Evolutionary conservation across 2,888 invertebrate species (phyloP), one percentile per base, ranked within the genome.

Genomic region (Drosophila neotestacea): DNA sequence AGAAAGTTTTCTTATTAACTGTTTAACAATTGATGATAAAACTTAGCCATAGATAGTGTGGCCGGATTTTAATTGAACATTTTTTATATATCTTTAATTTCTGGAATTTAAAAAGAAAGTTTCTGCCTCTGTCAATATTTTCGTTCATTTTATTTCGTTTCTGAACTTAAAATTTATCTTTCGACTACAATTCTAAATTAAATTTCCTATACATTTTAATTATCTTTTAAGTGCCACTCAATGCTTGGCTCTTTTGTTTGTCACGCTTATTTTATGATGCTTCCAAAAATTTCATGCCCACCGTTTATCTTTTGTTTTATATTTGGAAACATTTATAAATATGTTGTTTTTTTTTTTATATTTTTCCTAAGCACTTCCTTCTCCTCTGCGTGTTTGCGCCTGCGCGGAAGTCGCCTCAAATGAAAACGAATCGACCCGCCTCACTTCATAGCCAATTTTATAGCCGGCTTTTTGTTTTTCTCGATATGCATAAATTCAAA

Each of bases 391-490:
- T 65, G 76, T 42, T 70, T 68, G 65, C 81, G 81, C 81, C 81
- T 83, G 86, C 86, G 81, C 81, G 86, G 86, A 81, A 85, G 80
- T 80, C 47, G 44, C 22, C 10, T 32, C 34, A 34, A 51, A 38
- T 38, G 27, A 30, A 44, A 47, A 10, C 27, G 16, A 36, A 27
- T 46, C 10, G 22, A 44, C 22, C 27, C 42, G 27, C 42, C 22
- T 42, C 42, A 27, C 6, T 44, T 27, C 16, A 52, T 52, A 46
- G 51, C 32, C 50, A 64, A 52, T 44, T 42, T 51, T 28, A 59
- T 50, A 39, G 64, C 6, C 58, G 58, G 46, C 38, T 42, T 46
- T 71, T 70, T 61, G 27, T 58, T 46, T 32, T 42, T 16, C 38
- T 41, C 22, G 36, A 4, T 71, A 16, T 54, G 54, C 47, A 51